Conservation (phyloP, 2,113 vertebrate genomes). For the Orcinus orca region DNA sequence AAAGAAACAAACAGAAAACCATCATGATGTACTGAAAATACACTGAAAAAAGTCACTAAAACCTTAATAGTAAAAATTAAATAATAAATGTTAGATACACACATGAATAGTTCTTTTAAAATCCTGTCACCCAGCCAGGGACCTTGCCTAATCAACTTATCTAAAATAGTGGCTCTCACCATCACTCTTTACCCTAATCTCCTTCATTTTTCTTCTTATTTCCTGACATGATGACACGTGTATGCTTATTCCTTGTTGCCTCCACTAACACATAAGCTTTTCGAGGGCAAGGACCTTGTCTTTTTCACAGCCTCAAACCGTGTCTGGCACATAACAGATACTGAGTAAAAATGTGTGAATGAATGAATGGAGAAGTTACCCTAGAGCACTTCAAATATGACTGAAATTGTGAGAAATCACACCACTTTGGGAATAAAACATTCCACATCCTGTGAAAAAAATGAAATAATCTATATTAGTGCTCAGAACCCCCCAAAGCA, state of each 20-base stretch:
- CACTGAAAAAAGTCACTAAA: not conserved
- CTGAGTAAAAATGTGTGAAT: not conserved
- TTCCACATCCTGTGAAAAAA: not conserved
- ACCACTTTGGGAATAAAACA: slow-evolving; percentile 14
- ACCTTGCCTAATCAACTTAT: not conserved
- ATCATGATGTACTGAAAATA: not conserved
- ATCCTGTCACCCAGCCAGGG: not conserved
- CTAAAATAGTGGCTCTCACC: not conserved
- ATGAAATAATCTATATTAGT: not conserved
- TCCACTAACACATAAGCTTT: not conserved
- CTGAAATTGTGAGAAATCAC: not conserved
- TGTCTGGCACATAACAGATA: not conserved
- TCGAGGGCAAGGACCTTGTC: not conserved
- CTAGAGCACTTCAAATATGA: not conserved
- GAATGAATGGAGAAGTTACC: not conserved
- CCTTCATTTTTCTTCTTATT: not conserved
- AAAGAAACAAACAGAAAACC: not conserved
- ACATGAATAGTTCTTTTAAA: slow-evolving; percentile 7
- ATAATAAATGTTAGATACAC: not conserved
- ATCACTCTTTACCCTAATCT: not conserved
- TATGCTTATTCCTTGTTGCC: not conserved
- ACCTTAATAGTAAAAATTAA: not conserved
- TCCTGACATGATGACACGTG: not conserved
- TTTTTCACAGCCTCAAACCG: not conserved
- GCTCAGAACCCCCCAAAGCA: not conserved